Conservation (phyloP, 2,113 vertebrate species). For the Lycocorax pyrrhopterus region DNA sequence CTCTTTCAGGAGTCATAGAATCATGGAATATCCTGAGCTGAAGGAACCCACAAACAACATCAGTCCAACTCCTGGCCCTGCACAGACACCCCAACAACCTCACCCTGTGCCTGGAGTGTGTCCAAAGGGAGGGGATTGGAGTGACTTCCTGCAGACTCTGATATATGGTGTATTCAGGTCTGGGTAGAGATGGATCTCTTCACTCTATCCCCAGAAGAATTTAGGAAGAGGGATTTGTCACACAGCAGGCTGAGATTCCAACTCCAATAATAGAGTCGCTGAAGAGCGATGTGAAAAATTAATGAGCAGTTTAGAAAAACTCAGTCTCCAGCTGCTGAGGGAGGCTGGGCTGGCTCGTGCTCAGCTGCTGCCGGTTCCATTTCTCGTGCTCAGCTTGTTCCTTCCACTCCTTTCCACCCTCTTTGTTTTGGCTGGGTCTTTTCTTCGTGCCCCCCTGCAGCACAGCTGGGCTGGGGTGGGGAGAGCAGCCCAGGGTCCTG, state of each 20-base stretch:
- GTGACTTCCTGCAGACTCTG: background rate
- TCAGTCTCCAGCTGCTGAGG: background rate
- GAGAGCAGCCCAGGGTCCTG: background rate
- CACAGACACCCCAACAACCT: background rate
- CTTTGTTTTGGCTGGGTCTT: background rate
- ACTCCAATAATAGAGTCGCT: background rate
- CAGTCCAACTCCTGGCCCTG: background rate
- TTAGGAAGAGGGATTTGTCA: background rate
- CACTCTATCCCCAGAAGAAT: background rate
- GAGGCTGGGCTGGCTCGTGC: background rate
- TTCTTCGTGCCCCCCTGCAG: background rate
- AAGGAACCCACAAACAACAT: background rate
- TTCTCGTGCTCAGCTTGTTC: background rate
- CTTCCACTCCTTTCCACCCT: background rate
- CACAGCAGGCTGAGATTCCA: background rate
- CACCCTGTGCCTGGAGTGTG: background rate
- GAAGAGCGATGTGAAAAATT: background rate
- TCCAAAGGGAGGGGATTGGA: background rate
- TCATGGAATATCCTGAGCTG: background rate
- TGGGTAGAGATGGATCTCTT: background rate
- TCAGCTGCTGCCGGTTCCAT: background rate
- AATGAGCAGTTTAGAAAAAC: background rate
- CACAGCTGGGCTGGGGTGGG: background rate
- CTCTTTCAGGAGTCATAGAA: background rate
- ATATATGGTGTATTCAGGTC: accelerated